A percentile compares a stretch with the other conserved stretches of the same genome.
Evolutionary conservation across 2,888 invertebrate species (phyloP).

Genomic region (Gasteruption jaculator): DNA sequence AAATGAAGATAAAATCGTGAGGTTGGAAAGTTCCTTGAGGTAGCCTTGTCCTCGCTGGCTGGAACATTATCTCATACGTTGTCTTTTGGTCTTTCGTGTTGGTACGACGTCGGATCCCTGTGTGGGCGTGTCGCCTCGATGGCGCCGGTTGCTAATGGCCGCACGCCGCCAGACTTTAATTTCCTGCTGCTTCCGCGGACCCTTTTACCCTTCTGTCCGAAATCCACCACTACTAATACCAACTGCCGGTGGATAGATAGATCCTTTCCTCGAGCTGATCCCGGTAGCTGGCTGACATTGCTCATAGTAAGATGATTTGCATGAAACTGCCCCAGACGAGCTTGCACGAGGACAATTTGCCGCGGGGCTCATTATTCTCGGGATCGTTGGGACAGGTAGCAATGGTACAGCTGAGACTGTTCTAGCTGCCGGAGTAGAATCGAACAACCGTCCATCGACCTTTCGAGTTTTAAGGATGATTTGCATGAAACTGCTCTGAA

Average conservation of each 20-base stretch:
- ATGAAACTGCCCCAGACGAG: constrained; percentile 36
- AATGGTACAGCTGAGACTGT: no score
- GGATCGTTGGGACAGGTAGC: neutral
- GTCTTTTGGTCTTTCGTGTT: constrained; percentile 38
- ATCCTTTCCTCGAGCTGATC: constrained; percentile 28
- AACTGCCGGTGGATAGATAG: no score
- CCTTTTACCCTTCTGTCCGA: constrained; percentile 35
- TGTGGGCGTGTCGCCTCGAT: constrained; percentile 52
- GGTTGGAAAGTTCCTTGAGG: no score
- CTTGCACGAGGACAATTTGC: constrained; percentile 27
- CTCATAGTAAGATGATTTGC: constrained; percentile 31
- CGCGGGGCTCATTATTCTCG: constrained; percentile 34
- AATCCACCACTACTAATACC: constrained; percentile 29
- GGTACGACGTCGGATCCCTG: constrained; percentile 44
- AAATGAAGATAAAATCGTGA: no score
- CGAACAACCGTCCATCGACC: constrained; percentile 24
- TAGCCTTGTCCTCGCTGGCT: no score
- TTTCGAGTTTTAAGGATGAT: constrained; percentile 26
- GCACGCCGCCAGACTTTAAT: constrained; percentile 54
- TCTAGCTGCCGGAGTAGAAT: no score
- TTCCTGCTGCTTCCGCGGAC: constrained; percentile 53
- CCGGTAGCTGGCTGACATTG: constrained; percentile 32
- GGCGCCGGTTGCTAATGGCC: constrained; percentile 53
- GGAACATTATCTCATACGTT: no score
- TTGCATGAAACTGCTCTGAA: constrained; percentile 40